These are phyloP conservation scores for Lordiphosa andalusiaca DNA, from an alignment of 2,888 invertebrate species.

Conservation along the genomic window DNA sequence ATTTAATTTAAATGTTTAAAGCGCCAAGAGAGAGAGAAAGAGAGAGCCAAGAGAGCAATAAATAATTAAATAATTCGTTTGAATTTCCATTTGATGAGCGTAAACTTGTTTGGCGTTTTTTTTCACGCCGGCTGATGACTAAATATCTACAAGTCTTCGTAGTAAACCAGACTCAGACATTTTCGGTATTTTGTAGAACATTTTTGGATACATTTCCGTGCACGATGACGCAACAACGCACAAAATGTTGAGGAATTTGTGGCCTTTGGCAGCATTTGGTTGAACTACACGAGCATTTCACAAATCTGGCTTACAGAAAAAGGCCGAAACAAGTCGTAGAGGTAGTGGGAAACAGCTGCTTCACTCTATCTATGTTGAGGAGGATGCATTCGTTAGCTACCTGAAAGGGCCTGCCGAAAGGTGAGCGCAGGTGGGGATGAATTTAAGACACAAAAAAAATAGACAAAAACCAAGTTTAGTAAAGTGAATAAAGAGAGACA, in stretches of 20 bases:
- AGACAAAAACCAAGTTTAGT: too few species aligned
- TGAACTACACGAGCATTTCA: too few species aligned
- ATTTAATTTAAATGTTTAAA: slow-evolving; percentile 54
- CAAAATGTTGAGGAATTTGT: slow-evolving; percentile 54
- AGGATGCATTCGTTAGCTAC: too few species aligned
- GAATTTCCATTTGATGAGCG: slow-evolving; percentile 14
- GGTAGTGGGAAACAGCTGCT: too few species aligned
- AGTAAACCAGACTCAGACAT: slow-evolving; percentile 53
- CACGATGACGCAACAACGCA: slow-evolving; percentile 61
- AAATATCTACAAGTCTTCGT: slow-evolving; percentile 11
- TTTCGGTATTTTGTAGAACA: slow-evolving; percentile 17
- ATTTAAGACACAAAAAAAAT: too few species aligned
- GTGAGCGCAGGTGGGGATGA: too few species aligned
- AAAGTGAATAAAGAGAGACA: too few species aligned
- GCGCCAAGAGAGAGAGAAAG: background rate
- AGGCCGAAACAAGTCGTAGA: too few species aligned
- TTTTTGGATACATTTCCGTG: slow-evolving; percentile 42
- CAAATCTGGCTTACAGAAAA: too few species aligned
- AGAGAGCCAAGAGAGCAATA: slow-evolving; percentile 6
- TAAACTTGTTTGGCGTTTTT: slow-evolving; percentile 41
- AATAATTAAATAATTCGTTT: slow-evolving; percentile 15
- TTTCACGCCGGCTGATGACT: slow-evolving; percentile 33
- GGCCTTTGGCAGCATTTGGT: background rate
- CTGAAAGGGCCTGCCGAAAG: too few species aligned
- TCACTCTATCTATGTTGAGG: too few species aligned